Conservation (phyloP, 2,113 vertebrate genomes). For the Leptobrachium leishanense region DNA sequence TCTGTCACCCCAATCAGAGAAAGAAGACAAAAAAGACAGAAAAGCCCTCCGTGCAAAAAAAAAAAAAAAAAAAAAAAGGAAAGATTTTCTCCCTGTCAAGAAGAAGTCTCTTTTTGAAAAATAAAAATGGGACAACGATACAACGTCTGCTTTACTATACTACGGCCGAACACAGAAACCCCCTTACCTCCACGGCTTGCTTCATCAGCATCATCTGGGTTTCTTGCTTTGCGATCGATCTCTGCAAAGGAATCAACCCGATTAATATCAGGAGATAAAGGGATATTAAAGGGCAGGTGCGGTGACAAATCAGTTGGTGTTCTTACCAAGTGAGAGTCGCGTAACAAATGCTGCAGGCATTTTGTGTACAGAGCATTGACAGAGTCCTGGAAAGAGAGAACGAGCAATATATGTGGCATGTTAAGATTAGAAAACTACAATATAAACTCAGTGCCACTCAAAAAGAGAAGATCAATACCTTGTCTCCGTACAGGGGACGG, state of each 20-base stretch:
- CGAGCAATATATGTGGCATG: not conserved
- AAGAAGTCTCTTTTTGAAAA: too few species aligned
- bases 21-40: not conserved
- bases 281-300: not conserved
- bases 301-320: not conserved
- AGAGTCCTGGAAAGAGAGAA: conserved; percentile 74
- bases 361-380: conserved; percentile 89
- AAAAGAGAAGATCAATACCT: too few species aligned
- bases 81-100: too few species aligned
- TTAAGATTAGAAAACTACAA: too few species aligned
- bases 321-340: conserved; percentile 91
- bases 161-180: too few species aligned
- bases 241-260: conserved; percentile 66
- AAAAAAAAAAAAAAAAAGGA: not conserved
- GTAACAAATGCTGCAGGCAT: conserved; percentile 93
- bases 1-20: too few species aligned
- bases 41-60: too few species aligned
- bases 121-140: too few species aligned
- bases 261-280: not conserved
- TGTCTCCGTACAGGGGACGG: too few species aligned
- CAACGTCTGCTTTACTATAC: too few species aligned
- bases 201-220: conserved; percentile 92
- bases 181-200: conserved; percentile 90
- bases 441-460: too few species aligned
- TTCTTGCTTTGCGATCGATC: conserved; percentile 87